Conservation (phyloP, 1,140 invertebrate genomes). For the Hycleus cichorii region DNA sequence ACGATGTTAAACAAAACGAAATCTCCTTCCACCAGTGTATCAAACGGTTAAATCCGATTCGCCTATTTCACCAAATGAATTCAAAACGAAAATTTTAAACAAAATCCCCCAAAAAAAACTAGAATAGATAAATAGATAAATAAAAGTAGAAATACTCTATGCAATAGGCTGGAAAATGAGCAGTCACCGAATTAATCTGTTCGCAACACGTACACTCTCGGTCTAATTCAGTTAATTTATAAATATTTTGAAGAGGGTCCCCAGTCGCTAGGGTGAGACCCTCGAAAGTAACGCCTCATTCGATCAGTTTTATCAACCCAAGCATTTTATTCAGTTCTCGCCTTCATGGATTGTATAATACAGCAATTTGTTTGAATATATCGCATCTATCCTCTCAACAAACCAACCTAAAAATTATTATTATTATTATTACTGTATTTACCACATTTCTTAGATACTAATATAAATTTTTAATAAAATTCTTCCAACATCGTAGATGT, state of each 20-base stretch:
- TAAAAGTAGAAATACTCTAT: neutral
- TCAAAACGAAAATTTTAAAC: neutral
- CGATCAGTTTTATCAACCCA: conserved; percentile 35
- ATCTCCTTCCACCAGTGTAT: conserved; percentile 19
- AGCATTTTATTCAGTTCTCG: conserved; percentile 32
- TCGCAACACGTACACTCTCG: conserved; percentile 4
- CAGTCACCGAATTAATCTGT: conserved; percentile 24
- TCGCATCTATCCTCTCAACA: conserved; percentile 4
- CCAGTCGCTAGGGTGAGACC: conserved; percentile 13
- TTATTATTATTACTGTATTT: too few relatives aligned
- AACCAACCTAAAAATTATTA: too few relatives aligned
- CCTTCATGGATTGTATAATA: conserved; percentile 39
- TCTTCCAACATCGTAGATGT: too few relatives aligned
- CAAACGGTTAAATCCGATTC: neutral
- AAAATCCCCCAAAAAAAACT: too few relatives aligned
- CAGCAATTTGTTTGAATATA: conserved; percentile 34
- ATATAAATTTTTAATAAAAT: too few relatives aligned
- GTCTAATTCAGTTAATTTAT: conserved; percentile 34
- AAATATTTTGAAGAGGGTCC: conserved; percentile 28
- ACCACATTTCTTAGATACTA: too few relatives aligned
- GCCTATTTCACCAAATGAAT: neutral
- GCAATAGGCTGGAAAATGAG: neutral
- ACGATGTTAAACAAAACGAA: conserved; percentile 27
- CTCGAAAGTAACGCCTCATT: conserved; percentile 29
- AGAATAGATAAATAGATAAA: too few relatives aligned